Evolutionary conservation across 2,113 vertebrate species (phyloP).

Genomic region (Xerus inauris): DNA sequence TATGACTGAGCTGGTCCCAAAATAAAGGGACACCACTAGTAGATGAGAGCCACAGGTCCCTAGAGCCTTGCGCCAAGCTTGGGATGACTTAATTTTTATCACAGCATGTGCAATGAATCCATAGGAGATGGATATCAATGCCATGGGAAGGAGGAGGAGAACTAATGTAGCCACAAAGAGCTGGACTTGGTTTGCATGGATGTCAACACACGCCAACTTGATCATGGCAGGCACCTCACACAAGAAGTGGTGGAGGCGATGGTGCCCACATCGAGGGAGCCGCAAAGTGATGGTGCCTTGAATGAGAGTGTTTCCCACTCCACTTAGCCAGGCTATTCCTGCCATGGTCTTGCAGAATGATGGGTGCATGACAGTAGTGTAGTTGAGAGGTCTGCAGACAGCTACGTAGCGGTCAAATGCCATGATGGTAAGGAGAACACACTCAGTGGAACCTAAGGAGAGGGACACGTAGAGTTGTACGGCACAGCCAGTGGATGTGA

Average conservation of each 20-base stretch:
- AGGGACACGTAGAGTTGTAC: slow-evolving; percentile 74
- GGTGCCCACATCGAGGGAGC: slow-evolving; percentile 59
- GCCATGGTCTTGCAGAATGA: slow-evolving; percentile 45
- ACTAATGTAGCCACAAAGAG: slow-evolving; percentile 37
- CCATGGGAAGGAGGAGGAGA: slow-evolving; percentile 10
- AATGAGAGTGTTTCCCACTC: slow-evolving; percentile 56
- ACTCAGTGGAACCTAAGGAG: slow-evolving; percentile 58
- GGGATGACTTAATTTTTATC: slow-evolving; percentile 18
- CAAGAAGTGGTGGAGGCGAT: slow-evolving; percentile 62
- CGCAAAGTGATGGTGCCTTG: slow-evolving; percentile 47
- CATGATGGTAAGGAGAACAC: slow-evolving; percentile 66
- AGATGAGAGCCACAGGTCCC: slow-evolving; percentile 50
- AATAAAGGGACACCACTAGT: no score
- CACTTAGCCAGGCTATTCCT: slow-evolving; percentile 51
- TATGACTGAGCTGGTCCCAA: no score
- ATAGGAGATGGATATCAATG: slow-evolving; percentile 40
- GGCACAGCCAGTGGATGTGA: slow-evolving; percentile 54
- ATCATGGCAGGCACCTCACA: slow-evolving; percentile 72
- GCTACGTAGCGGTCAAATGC: slow-evolving; percentile 56
- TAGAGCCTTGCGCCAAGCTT: slow-evolving; percentile 15
- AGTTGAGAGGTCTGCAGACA: slow-evolving; percentile 73
- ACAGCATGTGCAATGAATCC: neutral
- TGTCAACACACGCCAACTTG: slow-evolving; percentile 60
- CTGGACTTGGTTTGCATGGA: slow-evolving; percentile 34
- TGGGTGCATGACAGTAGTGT: slow-evolving; percentile 51